phyloP scores from a whole-genome alignment of 1,140 invertebrate species.

The Drosophila serrata region DNA sequence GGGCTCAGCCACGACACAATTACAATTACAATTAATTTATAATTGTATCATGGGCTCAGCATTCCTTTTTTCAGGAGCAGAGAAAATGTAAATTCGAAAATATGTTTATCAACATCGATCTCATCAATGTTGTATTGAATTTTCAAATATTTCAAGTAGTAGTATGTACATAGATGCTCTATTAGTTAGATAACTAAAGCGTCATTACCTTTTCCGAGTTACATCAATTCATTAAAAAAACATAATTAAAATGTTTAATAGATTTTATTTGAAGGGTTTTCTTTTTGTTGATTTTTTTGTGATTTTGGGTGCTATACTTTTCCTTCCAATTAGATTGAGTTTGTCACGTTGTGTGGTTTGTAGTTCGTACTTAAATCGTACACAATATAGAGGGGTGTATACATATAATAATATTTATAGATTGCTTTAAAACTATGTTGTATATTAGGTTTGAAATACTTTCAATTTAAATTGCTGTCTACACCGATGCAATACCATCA shows the following conservation, averaged over 20 bases:
- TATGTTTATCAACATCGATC: background rate
- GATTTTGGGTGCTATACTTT: slow-evolving; percentile 60
- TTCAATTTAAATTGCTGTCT: slow-evolving; percentile 59
- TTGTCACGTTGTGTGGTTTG: slow-evolving; percentile 66
- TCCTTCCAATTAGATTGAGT: slow-evolving; percentile 78
- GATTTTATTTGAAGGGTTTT: slow-evolving; percentile 61
- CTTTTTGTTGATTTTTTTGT: slow-evolving; percentile 52
- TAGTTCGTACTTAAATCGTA: slow-evolving; percentile 70
- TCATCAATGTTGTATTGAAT: background rate
- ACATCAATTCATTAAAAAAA: background rate
- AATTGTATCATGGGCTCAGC: too few species aligned
- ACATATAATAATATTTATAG: slow-evolving; percentile 69
- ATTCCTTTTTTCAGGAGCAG: background rate
- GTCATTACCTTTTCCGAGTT: background rate
- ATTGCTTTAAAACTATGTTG: slow-evolving; percentile 69
- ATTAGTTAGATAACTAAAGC: background rate
- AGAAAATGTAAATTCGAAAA: background rate
- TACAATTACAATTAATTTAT: too few species aligned
- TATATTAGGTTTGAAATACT: slow-evolving; percentile 76
- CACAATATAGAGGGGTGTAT: slow-evolving; percentile 67
- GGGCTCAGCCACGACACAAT: too few species aligned
- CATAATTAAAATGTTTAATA: slow-evolving; percentile 57
- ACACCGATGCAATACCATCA: slow-evolving; percentile 35
- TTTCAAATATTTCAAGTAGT: too few species aligned
- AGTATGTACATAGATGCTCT: too few species aligned